These are phyloP conservation scores for Dryas iulia DNA, from an alignment of 1,140 invertebrate genomes.

Conservation along the genomic window DNA sequence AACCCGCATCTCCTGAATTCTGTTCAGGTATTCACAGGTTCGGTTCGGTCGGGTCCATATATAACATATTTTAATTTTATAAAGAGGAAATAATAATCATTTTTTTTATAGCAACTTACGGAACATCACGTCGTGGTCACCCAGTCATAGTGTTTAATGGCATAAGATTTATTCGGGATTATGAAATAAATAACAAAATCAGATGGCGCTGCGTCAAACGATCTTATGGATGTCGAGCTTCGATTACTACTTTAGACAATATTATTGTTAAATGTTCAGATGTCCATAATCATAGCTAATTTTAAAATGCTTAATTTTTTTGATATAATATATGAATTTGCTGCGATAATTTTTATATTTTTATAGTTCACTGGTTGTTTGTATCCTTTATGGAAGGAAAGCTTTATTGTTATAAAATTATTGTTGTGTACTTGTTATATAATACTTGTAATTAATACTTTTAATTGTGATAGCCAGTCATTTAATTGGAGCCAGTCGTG, in stretches of 20 bases:
- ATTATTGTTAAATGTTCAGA: conserved; percentile 26
- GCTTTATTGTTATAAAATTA: no score
- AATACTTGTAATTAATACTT: no score
- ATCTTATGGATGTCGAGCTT: conserved; percentile 30
- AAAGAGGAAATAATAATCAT: background rate
- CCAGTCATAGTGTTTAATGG: conserved; percentile 5
- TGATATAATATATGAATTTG: background rate
- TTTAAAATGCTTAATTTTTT: background rate
- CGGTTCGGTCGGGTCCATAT: no score
- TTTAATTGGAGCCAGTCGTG: no score
- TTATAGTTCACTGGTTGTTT: no score
- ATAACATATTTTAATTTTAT: no score
- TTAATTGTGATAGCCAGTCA: no score
- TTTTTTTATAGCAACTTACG: conserved; percentile 15
- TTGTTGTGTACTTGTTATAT: no score
- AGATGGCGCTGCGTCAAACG: conserved; percentile 40
- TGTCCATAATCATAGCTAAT: conserved; percentile 18
- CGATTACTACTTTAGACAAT: conserved; percentile 36
- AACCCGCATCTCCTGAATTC: no score
- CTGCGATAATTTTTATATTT: background rate
- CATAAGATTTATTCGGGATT: conserved; percentile 21
- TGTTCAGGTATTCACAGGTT: no score
- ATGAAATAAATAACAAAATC: conserved; percentile 23
- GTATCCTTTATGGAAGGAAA: no score
- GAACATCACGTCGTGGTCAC: conserved; percentile 16